Evolutionary conservation across 2,888 invertebrate species (phyloP).

Genomic region (Ariolimax columbianus): DNA sequence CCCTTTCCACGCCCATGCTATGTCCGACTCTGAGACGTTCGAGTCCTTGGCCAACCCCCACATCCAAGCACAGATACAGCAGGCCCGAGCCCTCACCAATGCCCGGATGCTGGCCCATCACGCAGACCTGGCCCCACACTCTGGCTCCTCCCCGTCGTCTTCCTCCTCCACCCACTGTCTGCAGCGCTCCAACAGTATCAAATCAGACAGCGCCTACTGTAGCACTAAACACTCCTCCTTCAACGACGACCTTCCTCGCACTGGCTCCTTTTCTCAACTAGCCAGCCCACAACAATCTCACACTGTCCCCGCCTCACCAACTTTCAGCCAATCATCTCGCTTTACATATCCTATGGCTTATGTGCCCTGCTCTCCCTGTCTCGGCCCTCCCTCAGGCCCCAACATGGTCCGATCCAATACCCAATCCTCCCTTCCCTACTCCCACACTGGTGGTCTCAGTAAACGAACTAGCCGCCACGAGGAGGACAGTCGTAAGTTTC

Average conservation of each 20-base stretch:
- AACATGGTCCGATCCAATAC: slow-evolving; percentile 73
- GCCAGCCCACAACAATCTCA: slow-evolving; percentile 59
- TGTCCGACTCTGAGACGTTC: slow-evolving; percentile 90
- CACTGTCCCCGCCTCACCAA: slow-evolving; percentile 71
- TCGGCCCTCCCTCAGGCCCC: slow-evolving; percentile 38
- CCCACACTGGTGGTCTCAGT: slow-evolving; percentile 60
- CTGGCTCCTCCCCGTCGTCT: slow-evolving; percentile 34
- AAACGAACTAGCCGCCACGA: slow-evolving; percentile 61
- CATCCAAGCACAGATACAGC: slow-evolving; percentile 84
- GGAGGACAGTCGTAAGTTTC: slow-evolving; percentile 70
- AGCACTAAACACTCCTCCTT: slow-evolving; percentile 82
- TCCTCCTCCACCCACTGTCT: slow-evolving; percentile 53
- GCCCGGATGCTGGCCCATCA: slow-evolving; percentile 80
- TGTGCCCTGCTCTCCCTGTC: slow-evolving; percentile 37
- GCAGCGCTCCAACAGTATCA: slow-evolving; percentile 75
- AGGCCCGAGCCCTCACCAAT: slow-evolving; percentile 85
- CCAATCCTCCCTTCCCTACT: slow-evolving; percentile 68
- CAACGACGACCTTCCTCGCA: slow-evolving; percentile 64
- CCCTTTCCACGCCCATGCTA: slow-evolving; percentile 49
- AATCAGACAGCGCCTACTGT: slow-evolving; percentile 94
- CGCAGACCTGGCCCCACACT: slow-evolving; percentile 29
- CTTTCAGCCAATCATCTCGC: slow-evolving; percentile 74
- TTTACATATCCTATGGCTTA: slow-evolving; percentile 75
- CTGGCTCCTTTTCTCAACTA: slow-evolving; percentile 71
- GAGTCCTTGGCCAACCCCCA: slow-evolving; percentile 78